Conservation (phyloP, 2,888 invertebrate genomes). For the Dinocampus coccinellae region DNA sequence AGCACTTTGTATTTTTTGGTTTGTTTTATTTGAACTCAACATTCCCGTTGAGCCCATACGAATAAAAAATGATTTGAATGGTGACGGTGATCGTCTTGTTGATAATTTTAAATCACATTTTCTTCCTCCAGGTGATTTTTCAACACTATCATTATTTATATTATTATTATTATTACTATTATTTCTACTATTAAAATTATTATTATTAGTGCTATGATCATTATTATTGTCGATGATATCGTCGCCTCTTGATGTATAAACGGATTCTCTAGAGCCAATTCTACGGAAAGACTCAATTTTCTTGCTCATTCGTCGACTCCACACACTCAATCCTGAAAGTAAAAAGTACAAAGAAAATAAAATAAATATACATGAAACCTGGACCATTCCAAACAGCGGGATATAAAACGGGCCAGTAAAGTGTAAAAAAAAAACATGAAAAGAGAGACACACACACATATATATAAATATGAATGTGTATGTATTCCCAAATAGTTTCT, state of each 20-base stretch:
- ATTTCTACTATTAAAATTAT: slow-evolving; percentile 44
- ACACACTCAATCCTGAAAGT: slow-evolving; percentile 65
- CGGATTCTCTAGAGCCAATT: slow-evolving; percentile 75
- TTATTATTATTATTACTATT: slow-evolving; percentile 48
- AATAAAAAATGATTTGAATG: slow-evolving; percentile 80
- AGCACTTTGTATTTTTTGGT: slow-evolving; percentile 67
- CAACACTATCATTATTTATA: slow-evolving; percentile 37
- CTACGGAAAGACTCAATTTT: slow-evolving; percentile 82
- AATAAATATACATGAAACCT: not conserved
- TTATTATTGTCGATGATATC: slow-evolving; percentile 52
- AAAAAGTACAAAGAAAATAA: not conserved
- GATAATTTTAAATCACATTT: slow-evolving; percentile 47
- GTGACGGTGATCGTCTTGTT: slow-evolving; percentile 73
- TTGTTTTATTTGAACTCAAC: slow-evolving; percentile 74
- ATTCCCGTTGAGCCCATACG: slow-evolving; percentile 84
- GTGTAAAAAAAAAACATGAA: not conserved
- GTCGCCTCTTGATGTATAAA: slow-evolving; percentile 63
- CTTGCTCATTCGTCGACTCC: slow-evolving; percentile 85
- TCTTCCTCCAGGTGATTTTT: slow-evolving; percentile 36
- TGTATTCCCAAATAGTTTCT: not conserved
- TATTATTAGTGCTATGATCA: slow-evolving; percentile 50
- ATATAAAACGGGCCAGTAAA: not conserved
- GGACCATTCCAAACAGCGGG: slow-evolving; percentile 2
- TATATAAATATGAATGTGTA: too few species aligned
- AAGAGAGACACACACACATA: not conserved